These are phyloP conservation scores for Ennomos quercinarius DNA, from an alignment of 2,888 invertebrate species.

Conservation along the genomic window DNA sequence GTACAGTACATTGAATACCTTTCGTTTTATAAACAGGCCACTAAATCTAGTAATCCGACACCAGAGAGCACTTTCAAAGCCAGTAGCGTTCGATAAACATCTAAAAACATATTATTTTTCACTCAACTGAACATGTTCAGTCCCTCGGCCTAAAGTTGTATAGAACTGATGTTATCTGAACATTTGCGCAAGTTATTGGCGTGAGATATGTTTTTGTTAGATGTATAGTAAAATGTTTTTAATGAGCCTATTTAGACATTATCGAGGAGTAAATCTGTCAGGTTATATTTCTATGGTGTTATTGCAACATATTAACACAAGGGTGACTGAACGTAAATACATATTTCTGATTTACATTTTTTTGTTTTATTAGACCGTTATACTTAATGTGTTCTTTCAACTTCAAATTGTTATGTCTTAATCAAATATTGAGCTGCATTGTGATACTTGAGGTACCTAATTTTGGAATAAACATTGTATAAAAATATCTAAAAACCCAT, in stretches of 20 bases:
- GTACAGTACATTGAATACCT: too few species aligned
- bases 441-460: not conserved
- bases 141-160: conserved; percentile 39
- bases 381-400: too few species aligned
- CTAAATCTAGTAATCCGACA: conserved; percentile 58
- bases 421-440: too few species aligned
- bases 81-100: conserved; percentile 68
- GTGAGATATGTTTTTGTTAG: conserved; percentile 54
- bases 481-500: not conserved
- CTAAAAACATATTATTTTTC: conserved; percentile 81
- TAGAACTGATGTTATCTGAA: conserved; percentile 52
- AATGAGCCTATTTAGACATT: conserved; percentile 37
- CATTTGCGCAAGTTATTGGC: conserved; percentile 61
- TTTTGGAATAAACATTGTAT: not conserved
- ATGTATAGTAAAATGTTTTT: conserved; percentile 49
- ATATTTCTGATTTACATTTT: too few species aligned
- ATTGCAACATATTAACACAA: too few species aligned
- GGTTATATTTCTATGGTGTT: too few species aligned
- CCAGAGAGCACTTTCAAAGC: conserved; percentile 43
- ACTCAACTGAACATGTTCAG: conserved; percentile 67
- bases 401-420: too few species aligned
- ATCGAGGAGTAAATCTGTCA: conserved; percentile 10
- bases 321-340: too few species aligned
- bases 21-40: conserved; percentile 42
- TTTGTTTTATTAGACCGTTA: too few species aligned